Conservation (phyloP, 1,140 invertebrate species). For the Cyphomyrmex costatus region DNA sequence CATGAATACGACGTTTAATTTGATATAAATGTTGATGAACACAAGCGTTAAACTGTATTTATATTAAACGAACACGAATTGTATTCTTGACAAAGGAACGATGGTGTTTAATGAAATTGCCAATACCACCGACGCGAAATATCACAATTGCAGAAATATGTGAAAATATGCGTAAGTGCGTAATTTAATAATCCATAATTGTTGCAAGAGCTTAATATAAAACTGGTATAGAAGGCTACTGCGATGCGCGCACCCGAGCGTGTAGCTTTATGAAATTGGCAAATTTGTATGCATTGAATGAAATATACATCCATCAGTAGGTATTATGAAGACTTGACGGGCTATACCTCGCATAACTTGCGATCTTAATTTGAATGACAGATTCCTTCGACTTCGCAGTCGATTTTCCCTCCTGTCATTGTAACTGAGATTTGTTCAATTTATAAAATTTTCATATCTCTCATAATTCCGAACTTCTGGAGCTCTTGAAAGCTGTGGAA, state of each 20-base stretch:
- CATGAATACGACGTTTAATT: background rate
- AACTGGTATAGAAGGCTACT: background rate
- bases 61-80: background rate
- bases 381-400: background rate
- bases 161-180: no score
- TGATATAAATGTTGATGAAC: conserved; percentile 1
- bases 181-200: conserved; percentile 7
- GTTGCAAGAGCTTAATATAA: background rate
- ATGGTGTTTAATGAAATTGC: background rate
- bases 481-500: background rate
- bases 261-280: background rate
- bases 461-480: background rate
- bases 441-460: background rate
- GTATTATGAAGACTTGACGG: background rate
- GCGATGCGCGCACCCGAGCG: background rate
- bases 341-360: background rate
- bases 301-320: background rate
- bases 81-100: background rate
- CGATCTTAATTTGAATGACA: conserved; percentile 1
- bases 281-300: background rate
- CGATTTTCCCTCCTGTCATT: background rate
- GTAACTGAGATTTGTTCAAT: background rate
- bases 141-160: background rate
- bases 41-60: background rate
- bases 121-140: background rate